Base-by-base conservation (phyloP, 2,113 vertebrate genomes). In the Myotis yumanensis region DNA sequence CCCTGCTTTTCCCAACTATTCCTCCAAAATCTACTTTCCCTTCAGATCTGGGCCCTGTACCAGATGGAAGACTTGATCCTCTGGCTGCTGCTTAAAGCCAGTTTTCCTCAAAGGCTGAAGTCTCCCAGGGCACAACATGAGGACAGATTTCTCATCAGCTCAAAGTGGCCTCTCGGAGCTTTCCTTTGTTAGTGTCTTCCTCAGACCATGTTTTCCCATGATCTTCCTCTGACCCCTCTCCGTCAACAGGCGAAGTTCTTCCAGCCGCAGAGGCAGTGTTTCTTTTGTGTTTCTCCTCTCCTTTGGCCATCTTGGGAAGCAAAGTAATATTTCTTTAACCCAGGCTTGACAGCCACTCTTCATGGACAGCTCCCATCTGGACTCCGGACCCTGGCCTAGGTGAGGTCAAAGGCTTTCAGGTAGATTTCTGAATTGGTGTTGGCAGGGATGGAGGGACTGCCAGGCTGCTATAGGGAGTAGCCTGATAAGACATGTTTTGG, bases 41-140 rank as follows among this genome's bases (percentile, higher is more conserved):
- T 94, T 93, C 69, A 71, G 48, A 79, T 90, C 52, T 73, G 25
- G 30, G n/a, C 46, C 69, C 35, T 89, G 17, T 80, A 91, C 82
- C 64, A 87, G 59, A 89, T 73, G 62, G 80, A 88, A 91, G 75
- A 88, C 48, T 76, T 93, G 57, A 51, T 89, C 40, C 32, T 75
- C n/a, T 77, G 23, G 32, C 72, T 96, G 43, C 71, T 96, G 40
- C 93, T 82, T 62, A 54, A 71, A 81, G 72, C 68, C 66, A 30
- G n/a, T 89, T 95, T 95, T 82, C 90, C 92, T 66, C 68, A 94
- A 84, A 93, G 71, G 12, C 75, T 66, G 14, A 90, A 66, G 76
- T 90, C 66, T 91, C 7, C 28, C 46, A 20, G 79, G 83, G 46
- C 62, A 73, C 30, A 77, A 46, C 6, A 12, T n/a, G 15, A 85